Percentiles rank a stretch among this genome's conserved stretches.
phyloP scores from a whole-genome alignment of 1,140 invertebrate species.

The Trichogramma pretiosum region DNA sequence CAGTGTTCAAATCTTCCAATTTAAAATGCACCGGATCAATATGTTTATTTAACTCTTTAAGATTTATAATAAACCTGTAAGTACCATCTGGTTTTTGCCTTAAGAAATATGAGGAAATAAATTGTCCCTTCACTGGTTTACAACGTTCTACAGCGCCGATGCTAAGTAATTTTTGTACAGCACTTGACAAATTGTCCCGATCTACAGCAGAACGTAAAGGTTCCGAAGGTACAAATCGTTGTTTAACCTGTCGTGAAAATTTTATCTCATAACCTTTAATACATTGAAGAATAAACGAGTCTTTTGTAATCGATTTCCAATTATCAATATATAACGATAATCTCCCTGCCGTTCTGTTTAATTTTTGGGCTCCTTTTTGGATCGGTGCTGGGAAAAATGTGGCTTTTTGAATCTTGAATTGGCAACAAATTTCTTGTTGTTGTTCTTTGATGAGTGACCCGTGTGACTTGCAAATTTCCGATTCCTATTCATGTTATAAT shows the following conservation, averaged over 20 bases:
- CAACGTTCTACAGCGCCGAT: background rate
- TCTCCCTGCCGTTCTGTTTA: no score
- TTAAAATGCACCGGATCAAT: background rate
- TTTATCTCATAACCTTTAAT: background rate
- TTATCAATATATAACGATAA: background rate
- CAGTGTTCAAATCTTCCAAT: background rate
- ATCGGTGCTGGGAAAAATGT: no score
- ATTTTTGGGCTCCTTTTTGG: no score
- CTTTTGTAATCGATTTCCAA: background rate
- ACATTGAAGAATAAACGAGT: background rate
- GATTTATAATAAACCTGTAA: background rate
- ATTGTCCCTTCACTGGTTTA: background rate
- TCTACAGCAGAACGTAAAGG: background rate
- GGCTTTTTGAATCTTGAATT: no score
- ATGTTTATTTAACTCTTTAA: background rate
- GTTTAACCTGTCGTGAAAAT: background rate
- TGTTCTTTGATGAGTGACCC: no score
- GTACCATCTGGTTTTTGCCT: background rate
- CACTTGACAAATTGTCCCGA: no score
- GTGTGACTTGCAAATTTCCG: no score
- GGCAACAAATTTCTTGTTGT: no score
- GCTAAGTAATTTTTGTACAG: background rate
- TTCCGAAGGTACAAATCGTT: background rate
- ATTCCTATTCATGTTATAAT: no score
- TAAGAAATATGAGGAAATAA: background rate